Evolutionary conservation across 2,113 vertebrate species (phyloP), one percentile per base, ranked within the genome.

Genomic region (Myocastor coypus): DNA sequence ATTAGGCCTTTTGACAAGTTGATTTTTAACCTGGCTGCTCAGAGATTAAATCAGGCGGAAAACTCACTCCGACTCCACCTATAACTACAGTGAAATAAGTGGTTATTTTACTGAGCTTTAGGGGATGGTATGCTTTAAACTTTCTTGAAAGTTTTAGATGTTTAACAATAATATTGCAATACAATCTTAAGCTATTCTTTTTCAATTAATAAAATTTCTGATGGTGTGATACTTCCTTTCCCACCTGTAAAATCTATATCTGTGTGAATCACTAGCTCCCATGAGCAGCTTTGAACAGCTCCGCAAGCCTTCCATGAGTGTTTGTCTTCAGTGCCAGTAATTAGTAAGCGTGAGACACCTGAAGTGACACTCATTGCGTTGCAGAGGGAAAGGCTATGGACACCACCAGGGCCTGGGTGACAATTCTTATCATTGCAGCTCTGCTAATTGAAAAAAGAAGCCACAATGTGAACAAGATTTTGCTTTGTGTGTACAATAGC

Each of bases 1-100:
- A 94, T 46, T 81, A 83, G 61, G 55, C 85, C 95, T 97, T 94
- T 94, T 81, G 24, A 85, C 91, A 88, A 85, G 42, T 52, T 81
- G 28, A 30, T 2, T 92, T 95, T 95, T 37, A 94, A 46, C 17
- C 34, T 50, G 69, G 88, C 73, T 95, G 83, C 97, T 96, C 94
- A 94, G 98, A 96, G 97, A 66, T 78, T 96, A 75, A 40, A 69
- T 92, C 87, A 30, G 78, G 28, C 52, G 92, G 94, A 86, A 95
- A 94, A 50, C 16, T 69, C 81, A 64, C 40, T 17, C 19, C 91
- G 68, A 59, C 42, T 69, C 59, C 5, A 0, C 12, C 3, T 78
- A 46, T 68, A 57, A 52, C 80, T 86, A 71, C 86, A 91, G 42
- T 90, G 69, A 97, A 84, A 64, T 71, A 64, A 86, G 34, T 22